Percentiles rank a stretch among this genome's conserved stretches.
Evolutionary conservation across 2,797 vertebrate species (phyloP).

Genomic region (Darevskia nairensis): DNA sequence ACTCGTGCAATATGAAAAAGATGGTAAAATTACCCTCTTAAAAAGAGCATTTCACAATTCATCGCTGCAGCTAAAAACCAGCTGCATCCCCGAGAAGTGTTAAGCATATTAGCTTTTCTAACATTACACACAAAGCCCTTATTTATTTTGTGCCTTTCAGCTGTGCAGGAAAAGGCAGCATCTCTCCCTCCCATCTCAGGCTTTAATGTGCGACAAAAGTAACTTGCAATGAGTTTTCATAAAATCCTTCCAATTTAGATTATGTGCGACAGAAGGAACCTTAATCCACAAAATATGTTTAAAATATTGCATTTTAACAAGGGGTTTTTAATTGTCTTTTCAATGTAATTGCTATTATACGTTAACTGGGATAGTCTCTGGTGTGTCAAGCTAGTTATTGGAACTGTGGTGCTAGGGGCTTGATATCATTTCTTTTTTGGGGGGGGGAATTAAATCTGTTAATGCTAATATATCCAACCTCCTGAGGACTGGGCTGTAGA

Average conservation of each 20-base stretch:
- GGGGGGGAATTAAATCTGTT: slow-evolving; percentile 57
- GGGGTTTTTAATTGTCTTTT: slow-evolving; percentile 47
- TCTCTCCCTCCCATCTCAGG: slow-evolving; percentile 9
- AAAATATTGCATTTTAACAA: slow-evolving; percentile 62
- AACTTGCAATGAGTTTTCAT: slow-evolving; percentile 41
- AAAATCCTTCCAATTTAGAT: slow-evolving; percentile 46
- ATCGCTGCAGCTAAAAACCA: slow-evolving; percentile 61
- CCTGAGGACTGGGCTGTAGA: background rate
- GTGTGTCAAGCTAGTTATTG: slow-evolving; percentile 32
- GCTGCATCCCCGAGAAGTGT: slow-evolving; percentile 60
- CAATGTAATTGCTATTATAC: slow-evolving; percentile 26
- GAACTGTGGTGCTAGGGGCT: slow-evolving; percentile 46
- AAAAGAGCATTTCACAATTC: slow-evolving; percentile 65
- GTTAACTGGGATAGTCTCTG: slow-evolving; percentile 45
- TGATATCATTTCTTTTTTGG: slow-evolving; percentile 30
- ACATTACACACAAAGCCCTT: slow-evolving; percentile 56
- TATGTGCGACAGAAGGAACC: slow-evolving; percentile 56
- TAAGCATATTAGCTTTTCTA: slow-evolving; percentile 56
- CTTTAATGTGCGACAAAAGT: slow-evolving; percentile 22
- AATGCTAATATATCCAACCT: slow-evolving; percentile 48
- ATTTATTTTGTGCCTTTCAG: slow-evolving; percentile 65
- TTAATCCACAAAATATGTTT: slow-evolving; percentile 30
- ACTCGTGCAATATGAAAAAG: slow-evolving; percentile 57
- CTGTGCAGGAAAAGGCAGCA: slow-evolving; percentile 24
- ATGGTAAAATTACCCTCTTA: slow-evolving; percentile 57